phyloP scores from a whole-genome alignment of 2,797 vertebrate species.

The Pseudochaenichthys georgianus region DNA sequence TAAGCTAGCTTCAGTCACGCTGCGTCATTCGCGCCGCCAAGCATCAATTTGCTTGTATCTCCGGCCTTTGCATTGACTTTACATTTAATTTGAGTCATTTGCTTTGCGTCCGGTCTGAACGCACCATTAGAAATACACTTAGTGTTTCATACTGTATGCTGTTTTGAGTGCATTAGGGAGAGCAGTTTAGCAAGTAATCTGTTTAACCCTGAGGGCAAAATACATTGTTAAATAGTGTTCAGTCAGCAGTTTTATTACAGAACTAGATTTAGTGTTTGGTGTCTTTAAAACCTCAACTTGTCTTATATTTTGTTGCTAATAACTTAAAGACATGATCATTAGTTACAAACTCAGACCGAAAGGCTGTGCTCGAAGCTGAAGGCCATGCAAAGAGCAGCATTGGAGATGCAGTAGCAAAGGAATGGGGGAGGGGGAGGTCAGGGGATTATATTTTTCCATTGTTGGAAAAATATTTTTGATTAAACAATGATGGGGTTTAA shows the following conservation, averaged over 20 bases:
- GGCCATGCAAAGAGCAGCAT: constrained; percentile 79
- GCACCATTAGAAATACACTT: no score
- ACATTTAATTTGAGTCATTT: no score
- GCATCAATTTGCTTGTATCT: no score
- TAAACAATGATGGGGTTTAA: constrained; percentile 59
- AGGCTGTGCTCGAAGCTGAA: constrained; percentile 56
- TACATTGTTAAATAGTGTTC: not conserved
- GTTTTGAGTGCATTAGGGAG: not conserved
- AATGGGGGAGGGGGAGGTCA: constrained; percentile 37
- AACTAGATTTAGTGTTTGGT: not conserved
- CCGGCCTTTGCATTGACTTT: no score
- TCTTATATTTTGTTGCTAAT: not conserved
- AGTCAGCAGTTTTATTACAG: not conserved
- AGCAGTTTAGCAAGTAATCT: not conserved
- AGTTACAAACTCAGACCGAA: constrained; percentile 7
- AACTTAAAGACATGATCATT: not conserved
- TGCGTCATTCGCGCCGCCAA: no score
- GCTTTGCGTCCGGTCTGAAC: no score
- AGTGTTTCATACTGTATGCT: not conserved
- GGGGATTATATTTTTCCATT: constrained; percentile 76
- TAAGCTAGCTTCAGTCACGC: no score
- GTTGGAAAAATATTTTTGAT: constrained; percentile 70
- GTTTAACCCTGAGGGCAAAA: not conserved
- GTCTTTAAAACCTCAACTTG: not conserved
- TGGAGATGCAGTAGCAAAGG: constrained; percentile 67